Evolutionary conservation across 2,113 vertebrate genomes (phyloP).

Genomic region (Phrynocephalus versicolor): DNA sequence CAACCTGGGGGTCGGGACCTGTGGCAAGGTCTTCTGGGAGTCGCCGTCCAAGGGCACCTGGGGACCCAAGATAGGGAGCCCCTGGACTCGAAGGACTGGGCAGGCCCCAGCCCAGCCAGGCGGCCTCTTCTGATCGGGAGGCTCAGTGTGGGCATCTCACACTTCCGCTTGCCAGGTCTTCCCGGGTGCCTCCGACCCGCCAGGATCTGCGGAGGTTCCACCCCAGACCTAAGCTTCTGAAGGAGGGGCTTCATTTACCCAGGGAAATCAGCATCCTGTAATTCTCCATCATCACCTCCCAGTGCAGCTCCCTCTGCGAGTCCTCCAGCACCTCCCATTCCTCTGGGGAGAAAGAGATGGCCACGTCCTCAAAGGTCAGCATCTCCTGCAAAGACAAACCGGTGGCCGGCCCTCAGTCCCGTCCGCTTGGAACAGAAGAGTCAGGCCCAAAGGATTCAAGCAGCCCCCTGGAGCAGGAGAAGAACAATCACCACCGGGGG

Average conservation of each 20-base stretch:
- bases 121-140: too few species aligned
- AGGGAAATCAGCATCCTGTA: neutral
- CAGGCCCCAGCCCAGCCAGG: too few species aligned
- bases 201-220: neutral
- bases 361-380: conserved; percentile 8
- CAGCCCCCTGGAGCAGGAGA: neutral
- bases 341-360: neutral
- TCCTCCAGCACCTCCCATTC: neutral
- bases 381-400: neutral
- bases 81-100: too few species aligned
- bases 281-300: conserved; percentile 8
- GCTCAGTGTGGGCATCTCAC: too few species aligned
- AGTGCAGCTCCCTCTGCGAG: neutral
- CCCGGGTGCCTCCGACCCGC: neutral
- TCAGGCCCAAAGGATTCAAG: too few species aligned
- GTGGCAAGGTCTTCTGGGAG: too few species aligned
- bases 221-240: too few species aligned
- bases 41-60: too few species aligned
- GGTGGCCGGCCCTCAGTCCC: neutral
- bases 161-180: too few species aligned
- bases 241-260: neutral
- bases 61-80: too few species aligned
- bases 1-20: too few species aligned
- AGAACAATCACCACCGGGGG: neutral
- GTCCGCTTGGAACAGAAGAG: neutral